These are phyloP conservation scores for Temnothorax unifasciatus DNA, from an alignment of 2,888 invertebrate species.

Conservation along the genomic window DNA sequence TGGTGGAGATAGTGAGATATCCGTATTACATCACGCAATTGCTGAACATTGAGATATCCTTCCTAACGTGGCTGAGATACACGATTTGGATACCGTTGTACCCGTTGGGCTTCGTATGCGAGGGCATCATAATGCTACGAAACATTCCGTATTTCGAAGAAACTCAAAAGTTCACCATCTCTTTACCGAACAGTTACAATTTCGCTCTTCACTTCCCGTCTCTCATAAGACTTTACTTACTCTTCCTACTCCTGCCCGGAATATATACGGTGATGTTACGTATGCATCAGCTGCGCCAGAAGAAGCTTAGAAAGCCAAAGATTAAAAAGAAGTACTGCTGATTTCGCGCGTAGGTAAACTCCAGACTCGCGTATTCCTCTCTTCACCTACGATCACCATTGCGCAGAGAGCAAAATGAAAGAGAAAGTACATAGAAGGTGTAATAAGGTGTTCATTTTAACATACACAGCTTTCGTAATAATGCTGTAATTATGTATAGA, in stretches of 20 bases:
- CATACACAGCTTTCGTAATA: background rate
- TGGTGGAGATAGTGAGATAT: slow-evolving; percentile 95
- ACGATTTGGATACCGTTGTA: slow-evolving; percentile 97
- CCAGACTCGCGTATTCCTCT: background rate
- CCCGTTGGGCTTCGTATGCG: slow-evolving; percentile 95
- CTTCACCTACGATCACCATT: background rate
- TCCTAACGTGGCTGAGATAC: slow-evolving; percentile 97
- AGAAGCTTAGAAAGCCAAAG: slow-evolving; percentile 88
- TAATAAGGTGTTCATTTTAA: background rate
- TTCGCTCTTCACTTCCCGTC: slow-evolving; percentile 95
- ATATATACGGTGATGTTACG: slow-evolving; percentile 93
- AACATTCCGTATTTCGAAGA: slow-evolving; percentile 97
- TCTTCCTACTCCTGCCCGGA: slow-evolving; percentile 92
- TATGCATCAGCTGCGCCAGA: slow-evolving; percentile 92
- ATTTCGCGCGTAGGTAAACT: background rate
- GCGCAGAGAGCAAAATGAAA: background rate
- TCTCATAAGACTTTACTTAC: slow-evolving; percentile 92
- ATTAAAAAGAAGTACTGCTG: slow-evolving; percentile 76
- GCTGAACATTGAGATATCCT: slow-evolving; percentile 90
- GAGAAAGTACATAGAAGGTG: background rate
- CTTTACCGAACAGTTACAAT: slow-evolving; percentile 95
- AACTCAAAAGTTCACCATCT: slow-evolving; percentile 91
- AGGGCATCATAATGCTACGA: slow-evolving; percentile 93
- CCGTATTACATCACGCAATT: slow-evolving; percentile 96
- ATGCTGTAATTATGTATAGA: slow-evolving; percentile 15